Evolutionary conservation across 1,140 invertebrate species (phyloP).

Genomic region (Gerris buenoi): DNA sequence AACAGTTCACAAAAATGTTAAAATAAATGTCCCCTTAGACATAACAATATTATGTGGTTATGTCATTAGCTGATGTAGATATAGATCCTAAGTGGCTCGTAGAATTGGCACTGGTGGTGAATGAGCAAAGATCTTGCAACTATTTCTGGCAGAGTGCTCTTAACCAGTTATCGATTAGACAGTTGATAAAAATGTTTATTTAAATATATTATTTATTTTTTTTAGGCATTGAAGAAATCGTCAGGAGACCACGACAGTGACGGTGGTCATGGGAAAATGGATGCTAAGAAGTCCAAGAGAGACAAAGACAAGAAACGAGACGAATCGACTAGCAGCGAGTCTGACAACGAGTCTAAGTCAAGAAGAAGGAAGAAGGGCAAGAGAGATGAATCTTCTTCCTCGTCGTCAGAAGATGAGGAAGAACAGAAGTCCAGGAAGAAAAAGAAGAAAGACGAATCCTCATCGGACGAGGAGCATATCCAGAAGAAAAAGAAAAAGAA

Average conservation of each 20-base stretch:
- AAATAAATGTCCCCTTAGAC: too few species aligned
- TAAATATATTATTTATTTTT: neutral
- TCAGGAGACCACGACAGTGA: neutral
- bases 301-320: constrained; percentile 35
- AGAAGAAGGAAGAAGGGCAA: constrained; percentile 46
- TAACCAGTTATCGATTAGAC: too few species aligned
- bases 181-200: neutral
- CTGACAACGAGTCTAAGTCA: constrained; percentile 47
- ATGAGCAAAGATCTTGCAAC: too few species aligned
- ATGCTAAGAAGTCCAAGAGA: constrained; percentile 37
- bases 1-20: too few species aligned
- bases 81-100: too few species aligned
- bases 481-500: constrained; percentile 44
- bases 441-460: constrained; percentile 45
- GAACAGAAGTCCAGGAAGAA: constrained; percentile 44
- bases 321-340: constrained; percentile 35
- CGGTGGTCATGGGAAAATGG: constrained; percentile 29
- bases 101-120: too few species aligned
- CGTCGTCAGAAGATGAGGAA: constrained; percentile 41
- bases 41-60: too few species aligned
- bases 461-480: constrained; percentile 43
- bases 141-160: too few species aligned
- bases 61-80: too few species aligned
- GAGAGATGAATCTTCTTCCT: constrained; percentile 32
- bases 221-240: neutral